Evolutionary conservation across 2,797 vertebrate species (phyloP).

Genomic region (Diglossa cyanea): DNA sequence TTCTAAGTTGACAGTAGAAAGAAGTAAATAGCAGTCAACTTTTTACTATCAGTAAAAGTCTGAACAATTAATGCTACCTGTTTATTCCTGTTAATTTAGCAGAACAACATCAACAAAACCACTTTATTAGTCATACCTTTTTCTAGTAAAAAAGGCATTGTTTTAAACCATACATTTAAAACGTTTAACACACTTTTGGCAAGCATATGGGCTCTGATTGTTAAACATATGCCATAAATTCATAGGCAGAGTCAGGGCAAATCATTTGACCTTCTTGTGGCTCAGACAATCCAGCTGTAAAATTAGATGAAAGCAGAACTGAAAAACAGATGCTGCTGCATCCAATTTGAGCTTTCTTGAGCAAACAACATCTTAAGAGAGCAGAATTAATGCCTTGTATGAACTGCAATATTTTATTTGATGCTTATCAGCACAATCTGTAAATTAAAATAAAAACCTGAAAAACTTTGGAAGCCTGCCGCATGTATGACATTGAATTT

Average conservation of each 20-base stretch:
- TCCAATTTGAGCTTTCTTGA: conserved; percentile 21
- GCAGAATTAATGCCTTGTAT: neutral
- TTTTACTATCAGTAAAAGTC: neutral
- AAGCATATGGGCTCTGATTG: conserved; percentile 38
- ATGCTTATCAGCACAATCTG: neutral
- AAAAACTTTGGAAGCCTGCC: neutral
- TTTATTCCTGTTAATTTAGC: neutral
- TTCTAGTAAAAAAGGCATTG: neutral
- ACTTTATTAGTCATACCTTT: neutral
- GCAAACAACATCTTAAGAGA: conserved; percentile 30
- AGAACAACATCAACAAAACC: neutral
- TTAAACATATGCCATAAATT: conserved; percentile 57
- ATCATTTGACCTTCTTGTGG: conserved; percentile 62
- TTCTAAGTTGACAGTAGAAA: neutral
- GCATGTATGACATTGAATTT: neutral
- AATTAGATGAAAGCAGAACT: conserved; percentile 59
- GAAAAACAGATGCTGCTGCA: conserved; percentile 34
- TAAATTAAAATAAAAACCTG: neutral
- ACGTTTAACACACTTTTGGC: conserved; percentile 49
- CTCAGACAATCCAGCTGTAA: conserved; percentile 57
- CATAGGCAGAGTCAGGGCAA: conserved; percentile 46
- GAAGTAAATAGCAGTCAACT: neutral
- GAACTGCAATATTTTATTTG: neutral
- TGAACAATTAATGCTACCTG: neutral
- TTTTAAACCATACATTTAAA: neutral